Conservation (phyloP, 1,140 invertebrate genomes). For the Brevipalpus yothersi region DNA sequence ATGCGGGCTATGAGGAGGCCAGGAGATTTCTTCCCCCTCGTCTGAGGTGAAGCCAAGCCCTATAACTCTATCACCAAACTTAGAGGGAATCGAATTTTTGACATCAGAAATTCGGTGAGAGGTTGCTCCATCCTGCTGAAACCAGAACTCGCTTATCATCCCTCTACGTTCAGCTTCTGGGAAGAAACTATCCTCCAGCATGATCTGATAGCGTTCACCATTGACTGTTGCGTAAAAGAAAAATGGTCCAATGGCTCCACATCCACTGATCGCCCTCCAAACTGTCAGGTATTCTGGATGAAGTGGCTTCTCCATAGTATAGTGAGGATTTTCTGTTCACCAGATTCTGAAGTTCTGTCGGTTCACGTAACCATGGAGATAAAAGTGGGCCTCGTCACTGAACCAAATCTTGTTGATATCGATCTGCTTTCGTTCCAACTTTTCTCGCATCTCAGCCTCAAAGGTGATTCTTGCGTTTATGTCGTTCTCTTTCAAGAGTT, state of each 20-base stretch:
- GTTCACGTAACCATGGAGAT: constrained; percentile 7
- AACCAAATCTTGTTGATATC: constrained; percentile 1
- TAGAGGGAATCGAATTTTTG: no score
- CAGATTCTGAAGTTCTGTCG: constrained; percentile 11
- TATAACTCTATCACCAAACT: no score
- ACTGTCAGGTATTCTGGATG: not conserved
- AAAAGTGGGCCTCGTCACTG: constrained; percentile 1
- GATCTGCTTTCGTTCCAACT: not conserved
- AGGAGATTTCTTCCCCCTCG: no score
- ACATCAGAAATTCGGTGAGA: no score
- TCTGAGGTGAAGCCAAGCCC: no score
- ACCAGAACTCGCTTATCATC: not conserved
- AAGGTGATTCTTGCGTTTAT: constrained; percentile 1
- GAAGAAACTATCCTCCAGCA: not conserved
- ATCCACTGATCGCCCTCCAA: not conserved
- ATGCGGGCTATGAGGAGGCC: no score
- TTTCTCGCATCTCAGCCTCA: not conserved
- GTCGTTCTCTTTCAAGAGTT: constrained; percentile 1
- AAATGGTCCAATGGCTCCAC: constrained; percentile 1
- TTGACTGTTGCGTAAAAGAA: not conserved
- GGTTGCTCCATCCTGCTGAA: no score
- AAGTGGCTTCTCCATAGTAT: not conserved
- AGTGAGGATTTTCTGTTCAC: constrained; percentile 10
- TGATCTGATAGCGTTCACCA: not conserved
- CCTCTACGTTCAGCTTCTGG: no score